Base-by-base conservation (phyloP, 2,888 invertebrate genomes). In the Scaptomyza caliginosa region DNA sequence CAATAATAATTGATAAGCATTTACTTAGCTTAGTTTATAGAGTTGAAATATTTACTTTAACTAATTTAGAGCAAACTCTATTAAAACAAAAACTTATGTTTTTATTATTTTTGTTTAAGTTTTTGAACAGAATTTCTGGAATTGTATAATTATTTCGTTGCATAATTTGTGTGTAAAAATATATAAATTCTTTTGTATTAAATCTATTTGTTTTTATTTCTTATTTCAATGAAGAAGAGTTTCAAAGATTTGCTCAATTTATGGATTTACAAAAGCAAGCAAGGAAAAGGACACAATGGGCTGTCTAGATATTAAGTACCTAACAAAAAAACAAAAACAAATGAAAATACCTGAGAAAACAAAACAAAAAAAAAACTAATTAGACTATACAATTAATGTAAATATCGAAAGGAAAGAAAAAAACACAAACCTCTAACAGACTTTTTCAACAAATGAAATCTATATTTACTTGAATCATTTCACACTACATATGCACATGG, bases 241-340 rank as follows among this genome's bases (percentile, higher is more conserved):
- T 6, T 32, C 21, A 0, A 21, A 21, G 32, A 62, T 64, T 76
- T 86, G 81, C 81, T 81, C 81, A 81, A 80, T 30, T 56, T 58
- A 50, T 23, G 24, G 42, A 39, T 28, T 40, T 57, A 48, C 39
- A 30, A 63, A 54, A 36, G 30, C 13, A 38, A 34, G 28, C 17
- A 30, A 32, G 30, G 45, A 45, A 28, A 26, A 69, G 28, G 42
- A 69, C 51, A 48, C 54, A 24, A 26, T 49, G 68, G 54, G 68
- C 66, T 77, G 77, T 69, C 66, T 85, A 82, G 69, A 64, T 76
- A 43, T 75, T 85, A 83, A 87, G 87, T 83, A 83, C 87, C 83
- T 86, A 70, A 86, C 54, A 67, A 62, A 50, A 55, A 77, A 2
- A 19, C 2, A 11, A 30, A 11, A 2, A n/a, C n/a, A n/a, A 16